phyloP scores from a whole-genome alignment of 2,113 vertebrate genomes.

The Poeciliopsis turrubarensis region DNA sequence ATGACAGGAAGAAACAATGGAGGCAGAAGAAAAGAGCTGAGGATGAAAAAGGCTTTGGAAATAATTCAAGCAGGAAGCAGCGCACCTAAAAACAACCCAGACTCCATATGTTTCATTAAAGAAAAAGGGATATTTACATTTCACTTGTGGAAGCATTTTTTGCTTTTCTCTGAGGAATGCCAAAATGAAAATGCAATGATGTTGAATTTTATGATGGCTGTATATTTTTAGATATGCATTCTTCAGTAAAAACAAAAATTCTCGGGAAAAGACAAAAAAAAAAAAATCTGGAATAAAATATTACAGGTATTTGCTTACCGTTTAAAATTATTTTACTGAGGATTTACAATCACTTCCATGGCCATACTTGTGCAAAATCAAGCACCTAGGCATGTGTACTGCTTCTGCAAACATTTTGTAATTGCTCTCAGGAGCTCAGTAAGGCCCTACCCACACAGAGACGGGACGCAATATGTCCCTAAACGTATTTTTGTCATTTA shows the following conservation, averaged over 20 bases:
- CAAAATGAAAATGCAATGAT: neutral
- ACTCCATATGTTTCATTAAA: slow-evolving; percentile 7
- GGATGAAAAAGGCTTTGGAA: slow-evolving; percentile 16
- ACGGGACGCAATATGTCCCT: no score
- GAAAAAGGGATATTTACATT: neutral
- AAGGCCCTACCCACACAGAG: no score
- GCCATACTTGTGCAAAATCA: neutral
- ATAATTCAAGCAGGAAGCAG: neutral
- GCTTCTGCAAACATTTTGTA: neutral
- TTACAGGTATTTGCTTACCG: neutral
- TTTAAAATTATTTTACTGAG: neutral
- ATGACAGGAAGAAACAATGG: slow-evolving; percentile 29
- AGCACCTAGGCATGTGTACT: neutral
- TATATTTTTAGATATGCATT: no score
- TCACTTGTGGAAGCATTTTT: neutral
- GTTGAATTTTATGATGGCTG: neutral
- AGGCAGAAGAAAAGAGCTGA: slow-evolving; percentile 8
- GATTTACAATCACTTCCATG: no score
- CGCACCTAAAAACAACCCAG: neutral
- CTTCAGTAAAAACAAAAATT: no score
- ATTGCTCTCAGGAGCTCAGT: neutral
- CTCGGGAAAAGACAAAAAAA: no score
- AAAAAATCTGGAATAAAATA: neutral
- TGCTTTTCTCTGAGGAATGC: neutral
- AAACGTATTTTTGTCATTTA: no score